Conservation (phyloP, 1,140 invertebrate species). For the Calosoma granatense region DNA sequence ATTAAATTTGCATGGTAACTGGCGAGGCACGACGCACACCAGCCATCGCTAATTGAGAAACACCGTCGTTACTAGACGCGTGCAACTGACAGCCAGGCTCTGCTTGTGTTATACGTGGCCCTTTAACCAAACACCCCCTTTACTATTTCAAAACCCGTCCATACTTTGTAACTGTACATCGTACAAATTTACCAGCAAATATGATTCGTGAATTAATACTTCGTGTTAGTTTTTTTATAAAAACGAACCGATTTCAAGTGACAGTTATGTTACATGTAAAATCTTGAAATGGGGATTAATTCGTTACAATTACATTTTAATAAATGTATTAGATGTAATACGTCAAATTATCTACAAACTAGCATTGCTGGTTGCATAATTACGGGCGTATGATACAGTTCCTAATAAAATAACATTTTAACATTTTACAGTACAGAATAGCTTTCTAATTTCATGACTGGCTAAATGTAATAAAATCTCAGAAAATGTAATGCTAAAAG, state of each 20-base stretch:
- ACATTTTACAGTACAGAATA: background rate
- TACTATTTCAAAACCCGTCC: background rate
- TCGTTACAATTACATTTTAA: too few species aligned
- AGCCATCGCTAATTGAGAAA: background rate
- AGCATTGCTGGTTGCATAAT: background rate
- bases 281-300: too few species aligned
- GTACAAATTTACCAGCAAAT: background rate
- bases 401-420: background rate
- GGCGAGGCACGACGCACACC: background rate
- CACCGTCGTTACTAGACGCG: background rate
- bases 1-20: background rate
- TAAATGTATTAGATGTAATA: background rate
- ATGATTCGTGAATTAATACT: background rate
- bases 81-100: background rate
- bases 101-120: background rate
- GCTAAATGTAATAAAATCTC: background rate
- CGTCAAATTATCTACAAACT: background rate
- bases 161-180: background rate
- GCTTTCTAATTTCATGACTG: too few species aligned
- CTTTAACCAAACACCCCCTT: background rate
- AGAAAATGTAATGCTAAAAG: background rate
- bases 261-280: background rate
- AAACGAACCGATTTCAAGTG: background rate
- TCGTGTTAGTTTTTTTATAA: background rate
- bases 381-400: background rate